These are phyloP conservation scores for Tangara arthus DNA, from an alignment of 2,797 vertebrate species.

Conservation along the genomic window DNA sequence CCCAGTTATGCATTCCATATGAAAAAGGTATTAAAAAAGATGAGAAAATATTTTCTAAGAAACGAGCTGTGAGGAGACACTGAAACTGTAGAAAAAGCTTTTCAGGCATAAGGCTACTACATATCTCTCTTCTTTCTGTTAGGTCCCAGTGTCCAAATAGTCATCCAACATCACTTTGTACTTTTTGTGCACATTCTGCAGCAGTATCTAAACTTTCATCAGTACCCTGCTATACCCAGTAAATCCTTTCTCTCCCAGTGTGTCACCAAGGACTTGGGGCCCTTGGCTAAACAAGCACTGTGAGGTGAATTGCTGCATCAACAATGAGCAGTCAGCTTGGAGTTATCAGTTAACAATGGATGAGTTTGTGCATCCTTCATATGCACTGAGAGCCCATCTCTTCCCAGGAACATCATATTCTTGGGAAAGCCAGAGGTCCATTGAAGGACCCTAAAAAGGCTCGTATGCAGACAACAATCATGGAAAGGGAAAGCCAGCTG, in stretches of 20 bases:
- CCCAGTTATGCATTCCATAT: slow-evolving; percentile 10
- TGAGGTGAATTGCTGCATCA: background rate
- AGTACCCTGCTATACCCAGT: background rate
- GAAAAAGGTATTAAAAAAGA: slow-evolving; percentile 25
- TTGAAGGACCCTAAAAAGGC: background rate
- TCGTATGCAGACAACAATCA: background rate
- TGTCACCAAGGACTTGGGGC: background rate
- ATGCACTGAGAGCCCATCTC: background rate
- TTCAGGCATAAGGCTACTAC: background rate
- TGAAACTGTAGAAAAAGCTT: background rate
- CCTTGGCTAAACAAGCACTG: background rate
- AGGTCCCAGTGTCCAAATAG: background rate
- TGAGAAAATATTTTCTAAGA: background rate
- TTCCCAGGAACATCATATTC: background rate
- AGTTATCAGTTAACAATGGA: background rate
- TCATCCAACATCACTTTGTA: background rate
- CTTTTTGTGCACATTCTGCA: background rate
- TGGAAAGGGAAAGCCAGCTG: background rate
- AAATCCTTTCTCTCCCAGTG: background rate
- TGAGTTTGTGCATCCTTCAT: background rate
- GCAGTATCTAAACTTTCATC: background rate
- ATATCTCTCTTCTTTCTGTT: background rate
- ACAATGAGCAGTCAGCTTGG: background rate
- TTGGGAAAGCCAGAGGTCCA: background rate
- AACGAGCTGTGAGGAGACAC: background rate